Conservation (phyloP, 2,888 invertebrate species). For the Terebella lapidaria region DNA sequence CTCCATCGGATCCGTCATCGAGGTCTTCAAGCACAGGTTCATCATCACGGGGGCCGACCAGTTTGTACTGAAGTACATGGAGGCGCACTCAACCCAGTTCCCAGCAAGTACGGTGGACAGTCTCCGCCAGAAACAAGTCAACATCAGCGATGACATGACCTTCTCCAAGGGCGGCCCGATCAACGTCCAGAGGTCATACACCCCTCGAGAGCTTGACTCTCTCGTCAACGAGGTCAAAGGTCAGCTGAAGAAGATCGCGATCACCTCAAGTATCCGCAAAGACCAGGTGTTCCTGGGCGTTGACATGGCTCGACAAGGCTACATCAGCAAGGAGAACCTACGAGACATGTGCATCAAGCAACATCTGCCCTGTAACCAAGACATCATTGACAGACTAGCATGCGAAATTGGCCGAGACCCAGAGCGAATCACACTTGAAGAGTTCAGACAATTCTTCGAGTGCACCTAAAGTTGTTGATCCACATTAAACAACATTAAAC, state of each 20-base stretch:
- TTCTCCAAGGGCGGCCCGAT: neutral
- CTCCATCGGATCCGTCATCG: constrained; percentile 69
- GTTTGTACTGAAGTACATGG: constrained; percentile 68
- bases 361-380: constrained; percentile 50
- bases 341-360: constrained; percentile 44
- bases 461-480: no score
- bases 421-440: constrained; percentile 44
- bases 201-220: constrained; percentile 36
- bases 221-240: constrained; percentile 47
- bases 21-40: constrained; percentile 72
- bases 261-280: constrained; percentile 48
- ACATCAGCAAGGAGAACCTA: constrained; percentile 46
- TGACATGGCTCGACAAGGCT: constrained; percentile 46
- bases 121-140: neutral
- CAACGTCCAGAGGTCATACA: neutral
- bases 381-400: constrained; percentile 48
- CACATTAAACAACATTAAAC: no score
- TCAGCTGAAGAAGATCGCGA: constrained; percentile 51
- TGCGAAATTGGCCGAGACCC: constrained; percentile 32
- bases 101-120: constrained; percentile 33
- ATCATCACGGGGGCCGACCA: constrained; percentile 77
- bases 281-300: constrained; percentile 51
- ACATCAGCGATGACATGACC: neutral
- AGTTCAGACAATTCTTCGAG: constrained; percentile 51
- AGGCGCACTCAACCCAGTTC: constrained; percentile 49